Evolutionary conservation across 2,113 vertebrate species (phyloP), one percentile per base, ranked within the genome.

Genomic region (Suricata suricatta): DNA sequence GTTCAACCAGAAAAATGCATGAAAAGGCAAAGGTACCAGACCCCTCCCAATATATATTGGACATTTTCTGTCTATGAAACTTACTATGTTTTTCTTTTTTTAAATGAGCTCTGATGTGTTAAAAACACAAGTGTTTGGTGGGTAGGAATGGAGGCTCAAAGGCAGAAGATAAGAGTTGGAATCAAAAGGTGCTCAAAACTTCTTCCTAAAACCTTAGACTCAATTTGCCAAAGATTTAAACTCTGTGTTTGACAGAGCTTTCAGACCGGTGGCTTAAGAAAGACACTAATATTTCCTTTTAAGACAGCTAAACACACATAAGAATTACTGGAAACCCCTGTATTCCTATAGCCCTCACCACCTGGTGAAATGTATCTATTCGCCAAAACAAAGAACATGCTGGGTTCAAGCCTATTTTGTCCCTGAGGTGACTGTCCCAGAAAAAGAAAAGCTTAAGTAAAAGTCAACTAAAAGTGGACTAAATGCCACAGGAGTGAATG

Each of bases 381-480:
- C 25, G 16, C 27, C 25, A 66, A 86, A 86, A 72, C 15, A 74
- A 38, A 15, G 68, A 41, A 77, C 5, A 16, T 13, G 60, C 27
- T 38, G 27, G 14, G 44, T 63, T 84, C 2, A 2, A 88, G 27
- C 17, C 74, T 83, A 80, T 57, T 95, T 92, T 81, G 54, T 74
- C 31, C 88, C 60, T 64, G 19, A 83, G 16, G 6, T 84, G 63
- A 80, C 0, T 79, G 50, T 92, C n/a, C 60, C 41, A 13, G 31
- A n/a, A 69, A 79, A 79, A 96, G 47, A 88, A 81, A 88, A 77
- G 10, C 27, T 74, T 66, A 77, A 60, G 29, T 23, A 66, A 87
- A 97, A 90, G 29, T 21, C 50, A 90, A 71, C 57, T 81, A 82
- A 81, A 94, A 90, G 35, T 68, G 50, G 52, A 81, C 54, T 80